Evolutionary conservation across 2,797 vertebrate genomes (phyloP).

Genomic region (Anguilla megastoma): DNA sequence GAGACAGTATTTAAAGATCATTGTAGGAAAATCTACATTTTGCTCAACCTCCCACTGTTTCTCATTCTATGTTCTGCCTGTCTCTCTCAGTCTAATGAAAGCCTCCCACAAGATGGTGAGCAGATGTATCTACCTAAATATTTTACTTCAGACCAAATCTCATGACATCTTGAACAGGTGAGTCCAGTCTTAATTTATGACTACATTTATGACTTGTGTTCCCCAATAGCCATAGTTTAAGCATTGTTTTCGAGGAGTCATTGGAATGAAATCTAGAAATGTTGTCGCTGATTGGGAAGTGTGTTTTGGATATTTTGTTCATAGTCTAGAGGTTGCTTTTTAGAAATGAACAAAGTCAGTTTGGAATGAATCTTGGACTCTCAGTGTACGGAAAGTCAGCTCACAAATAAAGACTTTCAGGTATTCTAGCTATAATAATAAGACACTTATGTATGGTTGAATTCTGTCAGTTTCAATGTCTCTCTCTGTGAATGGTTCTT

Average conservation of each 20-base stretch:
- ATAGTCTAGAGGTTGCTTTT: not conserved
- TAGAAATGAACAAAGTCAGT: not conserved
- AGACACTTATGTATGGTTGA: not conserved
- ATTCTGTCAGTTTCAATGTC: not conserved
- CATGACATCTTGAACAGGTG: constrained; percentile 87
- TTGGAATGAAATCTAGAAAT: not conserved
- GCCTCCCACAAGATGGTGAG: constrained; percentile 95
- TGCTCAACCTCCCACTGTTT: too few relatives aligned
- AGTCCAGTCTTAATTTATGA: constrained; percentile 37
- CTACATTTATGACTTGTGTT: not conserved
- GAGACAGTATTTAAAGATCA: not conserved
- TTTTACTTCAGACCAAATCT: constrained; percentile 88
- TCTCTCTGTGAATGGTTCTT: not conserved
- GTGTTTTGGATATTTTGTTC: not conserved
- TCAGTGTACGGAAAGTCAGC: not conserved
- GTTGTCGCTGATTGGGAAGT: not conserved
- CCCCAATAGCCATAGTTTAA: not conserved
- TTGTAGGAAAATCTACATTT: too few relatives aligned
- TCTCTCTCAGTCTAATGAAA: constrained; percentile 85
- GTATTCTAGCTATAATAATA: not conserved
- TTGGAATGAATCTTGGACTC: not conserved
- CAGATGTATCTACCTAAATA: constrained; percentile 93
- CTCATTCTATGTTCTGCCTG: not conserved
- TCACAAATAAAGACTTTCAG: not conserved
- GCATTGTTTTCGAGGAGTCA: not conserved